These are phyloP conservation scores for Tachysurus fulvidraco DNA, from an alignment of 2,113 vertebrate genomes.

Conservation along the genomic window DNA sequence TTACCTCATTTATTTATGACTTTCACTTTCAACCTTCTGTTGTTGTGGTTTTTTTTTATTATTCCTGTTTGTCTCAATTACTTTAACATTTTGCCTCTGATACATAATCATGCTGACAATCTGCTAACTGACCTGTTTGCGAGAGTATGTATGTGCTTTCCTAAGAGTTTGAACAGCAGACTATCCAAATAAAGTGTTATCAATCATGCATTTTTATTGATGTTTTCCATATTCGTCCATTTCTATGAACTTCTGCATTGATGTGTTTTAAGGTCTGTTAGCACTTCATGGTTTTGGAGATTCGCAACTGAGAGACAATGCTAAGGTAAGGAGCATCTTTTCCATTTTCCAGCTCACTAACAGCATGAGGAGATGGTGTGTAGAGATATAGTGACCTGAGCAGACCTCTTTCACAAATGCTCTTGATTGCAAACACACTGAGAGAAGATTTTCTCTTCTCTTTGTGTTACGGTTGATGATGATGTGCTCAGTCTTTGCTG, in stretches of 20 bases:
- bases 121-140: neutral
- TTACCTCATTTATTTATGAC: no score
- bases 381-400: conserved; percentile 53
- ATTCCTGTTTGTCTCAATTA: no score
- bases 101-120: neutral
- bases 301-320: conserved; percentile 9
- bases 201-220: neutral
- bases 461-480: neutral
- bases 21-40: no score
- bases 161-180: neutral
- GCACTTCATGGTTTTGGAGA: neutral
- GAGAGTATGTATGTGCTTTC: no score
- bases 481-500: neutral
- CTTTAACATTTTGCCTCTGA: no score
- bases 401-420: conserved; percentile 49
- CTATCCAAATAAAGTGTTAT: neutral
- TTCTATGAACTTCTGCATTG: no score
- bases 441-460: conserved; percentile 17
- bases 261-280: neutral
- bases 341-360: conserved; percentile 54
- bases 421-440: conserved; percentile 51
- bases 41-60: no score
- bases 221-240: no score
- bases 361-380: conserved; percentile 40
- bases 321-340: conserved; percentile 27